phyloP scores from a whole-genome alignment of 2,888 invertebrate species.

The Tenodera sinensis region DNA sequence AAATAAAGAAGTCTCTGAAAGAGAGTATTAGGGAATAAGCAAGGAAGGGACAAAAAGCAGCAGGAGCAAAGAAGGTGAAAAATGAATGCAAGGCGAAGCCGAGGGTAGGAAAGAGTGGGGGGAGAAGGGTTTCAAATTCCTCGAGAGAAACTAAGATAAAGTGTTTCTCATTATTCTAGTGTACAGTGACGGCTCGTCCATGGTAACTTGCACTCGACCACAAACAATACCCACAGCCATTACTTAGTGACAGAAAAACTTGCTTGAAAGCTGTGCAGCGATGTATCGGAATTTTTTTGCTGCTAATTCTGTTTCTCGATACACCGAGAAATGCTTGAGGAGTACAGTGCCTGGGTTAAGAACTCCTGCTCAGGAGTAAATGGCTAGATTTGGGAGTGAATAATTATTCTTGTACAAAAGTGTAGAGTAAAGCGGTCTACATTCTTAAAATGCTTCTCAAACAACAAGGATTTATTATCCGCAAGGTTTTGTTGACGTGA shows the following conservation, averaged over 20 bases:
- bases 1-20: background rate
- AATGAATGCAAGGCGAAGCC: background rate
- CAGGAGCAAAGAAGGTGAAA: background rate
- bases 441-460: background rate
- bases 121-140: background rate
- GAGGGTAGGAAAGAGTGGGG: background rate
- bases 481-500: too few species aligned
- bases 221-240: background rate
- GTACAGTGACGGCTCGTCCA: background rate
- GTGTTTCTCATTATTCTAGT: background rate
- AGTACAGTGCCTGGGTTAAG: background rate
- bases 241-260: background rate
- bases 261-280: background rate
- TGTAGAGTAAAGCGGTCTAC: background rate
- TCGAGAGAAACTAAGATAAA: background rate
- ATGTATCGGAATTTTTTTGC: background rate
- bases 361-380: background rate
- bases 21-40: background rate
- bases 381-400: background rate
- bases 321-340: background rate
- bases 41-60: background rate
- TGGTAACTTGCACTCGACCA: background rate
- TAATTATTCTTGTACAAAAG: background rate
- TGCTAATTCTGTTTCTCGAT: background rate
- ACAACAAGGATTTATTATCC: background rate